Evolutionary conservation across 2,888 invertebrate genomes (phyloP).

Genomic region (Nemotelus nigrinus): DNA sequence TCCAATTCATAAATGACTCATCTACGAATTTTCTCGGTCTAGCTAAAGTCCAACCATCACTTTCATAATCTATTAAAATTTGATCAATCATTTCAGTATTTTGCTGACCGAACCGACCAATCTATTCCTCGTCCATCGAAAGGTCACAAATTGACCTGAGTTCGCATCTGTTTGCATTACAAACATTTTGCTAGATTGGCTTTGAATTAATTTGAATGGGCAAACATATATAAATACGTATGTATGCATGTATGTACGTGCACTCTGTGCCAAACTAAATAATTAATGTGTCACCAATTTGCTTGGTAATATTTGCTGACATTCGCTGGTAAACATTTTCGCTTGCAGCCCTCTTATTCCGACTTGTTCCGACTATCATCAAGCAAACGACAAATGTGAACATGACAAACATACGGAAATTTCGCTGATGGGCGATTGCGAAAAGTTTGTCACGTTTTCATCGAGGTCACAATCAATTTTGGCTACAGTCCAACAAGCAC

Average conservation of each 20-base stretch:
- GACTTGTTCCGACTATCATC: background rate
- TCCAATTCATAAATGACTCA: background rate
- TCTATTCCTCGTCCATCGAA: background rate
- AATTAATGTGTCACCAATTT: slow-evolving; percentile 35
- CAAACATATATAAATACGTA: slow-evolving; percentile 20
- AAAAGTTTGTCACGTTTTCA: slow-evolving; percentile 42
- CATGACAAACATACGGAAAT: slow-evolving; percentile 18
- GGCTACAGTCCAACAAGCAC: slow-evolving; percentile 23
- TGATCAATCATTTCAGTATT: slow-evolving; percentile 10
- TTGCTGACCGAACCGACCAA: slow-evolving; percentile 1
- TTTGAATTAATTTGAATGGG: slow-evolving; percentile 33
- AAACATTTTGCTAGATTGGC: slow-evolving; percentile 4
- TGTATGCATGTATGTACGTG: background rate
- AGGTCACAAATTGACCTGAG: background rate
- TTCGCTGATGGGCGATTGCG: slow-evolving; percentile 35
- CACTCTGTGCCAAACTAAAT: background rate
- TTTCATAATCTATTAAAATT: slow-evolving; percentile 14
- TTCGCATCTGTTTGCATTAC: background rate
- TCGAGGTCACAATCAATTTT: slow-evolving; percentile 32
- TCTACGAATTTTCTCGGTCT: background rate
- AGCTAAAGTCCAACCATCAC: background rate
- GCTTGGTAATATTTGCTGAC: slow-evolving; percentile 39
- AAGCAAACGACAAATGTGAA: no score
- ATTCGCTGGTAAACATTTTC: slow-evolving; percentile 39
- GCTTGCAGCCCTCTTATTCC: background rate